A percentile compares a stretch with the other conserved stretches of the same genome.
Evolutionary conservation across 2,113 vertebrate species (phyloP).

Genomic region (Sinocyclocheilus anshuiensis): DNA sequence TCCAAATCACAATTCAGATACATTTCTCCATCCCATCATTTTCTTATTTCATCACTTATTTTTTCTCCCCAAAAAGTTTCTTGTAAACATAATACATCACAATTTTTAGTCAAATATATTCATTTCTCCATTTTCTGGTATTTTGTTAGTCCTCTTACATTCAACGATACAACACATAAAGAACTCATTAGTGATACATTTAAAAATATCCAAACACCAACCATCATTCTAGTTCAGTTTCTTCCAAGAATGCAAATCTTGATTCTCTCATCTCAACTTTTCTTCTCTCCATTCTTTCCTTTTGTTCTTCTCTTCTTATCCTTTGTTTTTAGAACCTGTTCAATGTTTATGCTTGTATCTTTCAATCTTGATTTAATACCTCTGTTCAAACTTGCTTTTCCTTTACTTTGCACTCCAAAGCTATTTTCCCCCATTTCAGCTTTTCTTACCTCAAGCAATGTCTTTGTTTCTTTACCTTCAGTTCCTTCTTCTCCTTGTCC

Average conservation of each 20-base stretch:
- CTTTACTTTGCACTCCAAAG: too few species aligned
- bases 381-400: too few species aligned
- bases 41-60: not conserved
- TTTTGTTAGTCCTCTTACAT: not conserved
- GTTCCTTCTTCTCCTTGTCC: too few species aligned
- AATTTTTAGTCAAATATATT: not conserved
- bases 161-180: not conserved
- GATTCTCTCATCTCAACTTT: not conserved
- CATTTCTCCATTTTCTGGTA: not conserved
- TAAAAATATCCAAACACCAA: too few species aligned
- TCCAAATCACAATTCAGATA: not conserved
- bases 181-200: not conserved
- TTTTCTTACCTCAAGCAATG: too few species aligned
- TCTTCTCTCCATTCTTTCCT: not conserved
- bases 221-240: too few species aligned
- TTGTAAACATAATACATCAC: not conserved
- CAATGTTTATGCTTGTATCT: too few species aligned
- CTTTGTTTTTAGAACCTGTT: not conserved
- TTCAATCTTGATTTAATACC: too few species aligned
- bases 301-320: not conserved
- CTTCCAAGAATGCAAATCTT: too few species aligned
- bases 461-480: too few species aligned
- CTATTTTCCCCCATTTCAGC: too few species aligned
- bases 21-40: not conserved
- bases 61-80: not conserved